Conservation (phyloP, 2,797 vertebrate species). For the Mormyrops attenuatus region DNA sequence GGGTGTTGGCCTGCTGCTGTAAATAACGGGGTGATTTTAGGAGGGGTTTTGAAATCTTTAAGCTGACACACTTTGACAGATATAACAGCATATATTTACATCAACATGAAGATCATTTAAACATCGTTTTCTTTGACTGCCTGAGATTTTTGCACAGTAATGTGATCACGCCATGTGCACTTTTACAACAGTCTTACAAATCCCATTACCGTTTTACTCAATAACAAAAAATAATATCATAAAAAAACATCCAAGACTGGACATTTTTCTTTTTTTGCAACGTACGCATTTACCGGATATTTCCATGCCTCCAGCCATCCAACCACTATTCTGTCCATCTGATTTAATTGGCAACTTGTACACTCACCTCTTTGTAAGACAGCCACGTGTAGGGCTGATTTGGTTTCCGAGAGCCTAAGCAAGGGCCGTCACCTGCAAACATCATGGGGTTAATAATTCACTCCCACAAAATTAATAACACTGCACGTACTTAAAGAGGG, state of each 20-base stretch:
- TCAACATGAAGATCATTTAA: neutral
- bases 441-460: neutral
- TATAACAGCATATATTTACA: neutral
- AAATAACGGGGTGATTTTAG: neutral
- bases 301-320: neutral
- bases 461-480: neutral
- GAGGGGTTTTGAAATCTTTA: neutral
- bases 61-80: neutral
- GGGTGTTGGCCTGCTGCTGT: neutral
- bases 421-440: slow-evolving; percentile 76
- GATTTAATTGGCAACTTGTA: neutral
- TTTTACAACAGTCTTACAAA: neutral
- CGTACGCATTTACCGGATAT: neutral
- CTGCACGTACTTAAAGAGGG: neutral
- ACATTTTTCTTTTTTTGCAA: neutral
- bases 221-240: neutral
- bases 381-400: slow-evolving; percentile 94
- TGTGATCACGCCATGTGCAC: neutral
- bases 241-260: neutral
- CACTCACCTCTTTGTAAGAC: slow-evolving; percentile 91
- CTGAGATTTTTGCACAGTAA: neutral
- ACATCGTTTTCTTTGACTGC: neutral
- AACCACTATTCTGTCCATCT: neutral
- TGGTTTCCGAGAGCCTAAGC: slow-evolving; percentile 85
- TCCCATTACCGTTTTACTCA: neutral